These are phyloP conservation scores for Drosophila littoralis DNA, from an alignment of 1,140 invertebrate genomes.

Conservation along the genomic window DNA sequence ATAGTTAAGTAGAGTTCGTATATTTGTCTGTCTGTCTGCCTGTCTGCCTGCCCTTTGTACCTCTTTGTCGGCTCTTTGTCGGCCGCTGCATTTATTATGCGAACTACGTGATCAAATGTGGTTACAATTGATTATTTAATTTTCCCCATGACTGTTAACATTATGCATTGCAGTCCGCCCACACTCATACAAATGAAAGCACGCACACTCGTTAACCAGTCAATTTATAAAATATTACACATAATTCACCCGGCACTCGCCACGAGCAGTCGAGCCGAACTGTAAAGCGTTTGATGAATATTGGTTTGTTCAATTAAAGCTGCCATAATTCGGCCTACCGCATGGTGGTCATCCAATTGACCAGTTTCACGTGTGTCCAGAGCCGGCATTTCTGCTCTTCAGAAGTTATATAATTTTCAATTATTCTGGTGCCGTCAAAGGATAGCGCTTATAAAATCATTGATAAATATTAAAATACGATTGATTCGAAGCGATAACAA, in stretches of 20 bases:
- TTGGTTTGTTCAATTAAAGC: constrained; percentile 75
- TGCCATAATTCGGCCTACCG: constrained; percentile 66
- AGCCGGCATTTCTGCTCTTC: not conserved
- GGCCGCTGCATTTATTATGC: constrained; percentile 67
- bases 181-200: not conserved
- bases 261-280: constrained; percentile 6
- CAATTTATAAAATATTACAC: constrained; percentile 66
- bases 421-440: not conserved
- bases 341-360: constrained; percentile 40
- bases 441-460: not conserved
- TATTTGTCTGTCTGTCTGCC: constrained; percentile 12
- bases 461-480: not conserved
- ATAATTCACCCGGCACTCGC: constrained; percentile 28
- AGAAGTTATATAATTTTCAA: constrained; percentile 2
- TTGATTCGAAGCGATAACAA: not conserved
- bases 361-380: constrained; percentile 28
- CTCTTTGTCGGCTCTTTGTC: too few species aligned
- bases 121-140: constrained; percentile 78
- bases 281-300: constrained; percentile 64
- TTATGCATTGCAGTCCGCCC: constrained; percentile 44
- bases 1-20: constrained; percentile 3
- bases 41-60: constrained; percentile 19
- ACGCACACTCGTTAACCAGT: constrained; percentile 42
- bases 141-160: constrained; percentile 70
- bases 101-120: constrained; percentile 64